phyloP scores from a whole-genome alignment of 2,888 invertebrate species.

The Corbicula japonica region DNA sequence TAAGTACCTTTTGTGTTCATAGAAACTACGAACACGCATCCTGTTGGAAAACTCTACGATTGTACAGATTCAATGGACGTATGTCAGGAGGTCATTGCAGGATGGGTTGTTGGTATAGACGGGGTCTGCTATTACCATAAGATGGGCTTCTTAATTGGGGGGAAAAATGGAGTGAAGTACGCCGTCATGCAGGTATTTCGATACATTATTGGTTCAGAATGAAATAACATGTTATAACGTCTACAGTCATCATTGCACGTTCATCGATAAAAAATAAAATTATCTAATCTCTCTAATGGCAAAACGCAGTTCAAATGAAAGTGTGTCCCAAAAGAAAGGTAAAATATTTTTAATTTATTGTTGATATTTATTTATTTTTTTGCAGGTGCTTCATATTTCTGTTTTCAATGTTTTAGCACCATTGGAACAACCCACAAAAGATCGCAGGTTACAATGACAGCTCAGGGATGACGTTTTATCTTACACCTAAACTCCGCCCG shows the following conservation, averaged over 20 bases:
- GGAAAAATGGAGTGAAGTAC: constrained; percentile 36
- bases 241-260: background rate
- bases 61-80: constrained; percentile 17
- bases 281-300: background rate
- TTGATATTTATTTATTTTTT: background rate
- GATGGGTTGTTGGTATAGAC: constrained; percentile 66
- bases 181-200: constrained; percentile 57
- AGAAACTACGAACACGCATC: background rate
- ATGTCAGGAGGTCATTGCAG: constrained; percentile 55
- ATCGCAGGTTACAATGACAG: constrained; percentile 64
- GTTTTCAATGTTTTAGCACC: constrained; percentile 61
- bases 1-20: background rate
- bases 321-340: background rate
- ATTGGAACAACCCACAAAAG: constrained; percentile 75
- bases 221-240: background rate
- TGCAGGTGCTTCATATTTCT: background rate
- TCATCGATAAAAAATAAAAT: background rate
- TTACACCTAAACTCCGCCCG: constrained; percentile 68
- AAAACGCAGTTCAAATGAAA: background rate
- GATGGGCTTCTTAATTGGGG: constrained; percentile 57
- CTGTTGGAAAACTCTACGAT: constrained; percentile 14
- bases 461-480: constrained; percentile 73
- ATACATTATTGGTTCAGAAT: background rate
- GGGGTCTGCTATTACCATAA: constrained; percentile 62
- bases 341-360: background rate